Evolutionary conservation across 2,113 vertebrate genomes (phyloP).

Genomic region (Oceanodroma tethys): DNA sequence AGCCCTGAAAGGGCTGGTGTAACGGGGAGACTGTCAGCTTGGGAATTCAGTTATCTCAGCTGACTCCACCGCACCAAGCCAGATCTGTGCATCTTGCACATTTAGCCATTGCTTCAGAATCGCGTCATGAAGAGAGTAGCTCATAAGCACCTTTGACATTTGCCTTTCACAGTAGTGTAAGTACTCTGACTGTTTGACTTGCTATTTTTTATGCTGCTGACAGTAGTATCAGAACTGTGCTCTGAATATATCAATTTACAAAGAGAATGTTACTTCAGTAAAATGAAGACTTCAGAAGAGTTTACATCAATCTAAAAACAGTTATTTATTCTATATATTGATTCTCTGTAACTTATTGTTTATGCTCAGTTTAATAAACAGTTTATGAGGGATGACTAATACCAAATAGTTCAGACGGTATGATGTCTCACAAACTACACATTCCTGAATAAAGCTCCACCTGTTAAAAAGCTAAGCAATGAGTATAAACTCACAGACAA

Average conservation of each 20-base stretch:
- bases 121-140: background rate
- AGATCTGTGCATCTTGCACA: background rate
- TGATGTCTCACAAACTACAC: background rate
- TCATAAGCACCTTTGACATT: background rate
- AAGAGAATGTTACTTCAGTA: background rate
- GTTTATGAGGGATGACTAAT: background rate
- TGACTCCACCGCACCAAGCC: background rate
- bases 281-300: background rate
- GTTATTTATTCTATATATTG: background rate
- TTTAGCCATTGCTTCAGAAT: background rate
- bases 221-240: background rate
- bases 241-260: background rate
- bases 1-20: background rate
- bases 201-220: background rate
- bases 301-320: background rate
- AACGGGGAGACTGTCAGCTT: background rate
- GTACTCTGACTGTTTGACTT: background rate
- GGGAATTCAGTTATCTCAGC: background rate
- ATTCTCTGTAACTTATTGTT: background rate
- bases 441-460: background rate
- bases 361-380: background rate
- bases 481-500: background rate
- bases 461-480: background rate
- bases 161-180: background rate
- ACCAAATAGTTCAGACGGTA: background rate